Evolutionary conservation across 2,797 vertebrate species (phyloP).

Genomic region (Chiroxiphia lanceolata): DNA sequence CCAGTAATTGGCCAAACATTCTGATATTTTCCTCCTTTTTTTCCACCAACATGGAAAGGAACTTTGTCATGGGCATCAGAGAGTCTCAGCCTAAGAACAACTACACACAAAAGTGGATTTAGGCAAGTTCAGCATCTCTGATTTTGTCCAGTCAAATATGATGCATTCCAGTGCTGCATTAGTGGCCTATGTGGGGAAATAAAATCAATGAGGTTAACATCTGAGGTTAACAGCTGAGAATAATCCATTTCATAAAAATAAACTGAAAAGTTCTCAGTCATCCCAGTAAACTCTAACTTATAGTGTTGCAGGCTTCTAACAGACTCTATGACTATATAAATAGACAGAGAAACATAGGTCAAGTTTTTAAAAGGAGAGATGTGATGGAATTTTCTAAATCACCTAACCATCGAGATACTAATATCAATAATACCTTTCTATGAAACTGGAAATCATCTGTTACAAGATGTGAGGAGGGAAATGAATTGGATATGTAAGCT

Average conservation of each 20-base stretch:
- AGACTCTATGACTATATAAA: background rate
- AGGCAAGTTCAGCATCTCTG: slow-evolving; percentile 13
- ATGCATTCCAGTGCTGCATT: background rate
- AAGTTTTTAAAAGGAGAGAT: background rate
- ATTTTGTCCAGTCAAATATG: slow-evolving; percentile 33
- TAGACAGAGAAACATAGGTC: background rate
- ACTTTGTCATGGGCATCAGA: background rate
- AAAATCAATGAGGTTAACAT: slow-evolving; percentile 36
- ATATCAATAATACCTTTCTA: background rate
- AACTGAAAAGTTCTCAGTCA: background rate
- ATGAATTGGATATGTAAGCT: background rate
- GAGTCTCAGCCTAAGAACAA: background rate
- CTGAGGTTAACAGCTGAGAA: slow-evolving; percentile 22
- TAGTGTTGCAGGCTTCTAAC: background rate
- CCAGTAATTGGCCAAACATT: background rate
- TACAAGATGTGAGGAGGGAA: background rate
- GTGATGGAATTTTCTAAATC: background rate
- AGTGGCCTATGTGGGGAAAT: background rate
- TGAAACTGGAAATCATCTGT: background rate
- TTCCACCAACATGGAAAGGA: background rate
- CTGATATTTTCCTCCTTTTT: background rate
- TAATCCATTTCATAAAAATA: slow-evolving; percentile 47
- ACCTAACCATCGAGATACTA: background rate
- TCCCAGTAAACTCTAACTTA: slow-evolving; percentile 26
- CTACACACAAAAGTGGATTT: background rate